Conservation (phyloP, 2,113 vertebrate genomes). For the Chelonoidis abingdonii region DNA sequence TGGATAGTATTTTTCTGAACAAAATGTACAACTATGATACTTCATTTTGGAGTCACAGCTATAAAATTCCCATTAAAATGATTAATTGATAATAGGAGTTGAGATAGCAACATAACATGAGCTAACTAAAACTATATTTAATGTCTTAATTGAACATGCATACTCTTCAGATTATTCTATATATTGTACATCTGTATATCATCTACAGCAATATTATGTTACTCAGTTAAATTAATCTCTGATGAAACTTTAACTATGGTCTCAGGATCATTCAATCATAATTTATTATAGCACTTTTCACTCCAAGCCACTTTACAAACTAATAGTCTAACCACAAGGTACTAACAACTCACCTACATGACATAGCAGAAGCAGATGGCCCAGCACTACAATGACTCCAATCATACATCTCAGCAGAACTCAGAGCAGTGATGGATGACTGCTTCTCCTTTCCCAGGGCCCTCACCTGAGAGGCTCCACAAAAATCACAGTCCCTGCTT, state of each 20-base stretch:
- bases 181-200: neutral
- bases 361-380: neutral
- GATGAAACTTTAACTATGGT: neutral
- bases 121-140: neutral
- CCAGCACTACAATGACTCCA: neutral
- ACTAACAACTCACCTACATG: neutral
- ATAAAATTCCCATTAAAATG: neutral
- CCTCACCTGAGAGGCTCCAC: neutral
- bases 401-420: neutral
- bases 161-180: neutral
- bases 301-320: neutral
- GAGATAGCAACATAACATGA: constrained; percentile 6
- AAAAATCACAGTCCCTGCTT: neutral
- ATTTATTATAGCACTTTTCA: neutral
- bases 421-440: neutral
- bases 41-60: neutral
- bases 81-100: neutral
- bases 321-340: neutral
- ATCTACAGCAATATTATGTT: neutral
- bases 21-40: neutral
- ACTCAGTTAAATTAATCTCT: neutral
- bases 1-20: constrained; percentile 4
- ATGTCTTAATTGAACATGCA: neutral
- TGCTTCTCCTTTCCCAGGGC: neutral
- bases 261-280: neutral